Conservation (phyloP, 2,797 vertebrate species). For the Phoebastria nigripes region DNA sequence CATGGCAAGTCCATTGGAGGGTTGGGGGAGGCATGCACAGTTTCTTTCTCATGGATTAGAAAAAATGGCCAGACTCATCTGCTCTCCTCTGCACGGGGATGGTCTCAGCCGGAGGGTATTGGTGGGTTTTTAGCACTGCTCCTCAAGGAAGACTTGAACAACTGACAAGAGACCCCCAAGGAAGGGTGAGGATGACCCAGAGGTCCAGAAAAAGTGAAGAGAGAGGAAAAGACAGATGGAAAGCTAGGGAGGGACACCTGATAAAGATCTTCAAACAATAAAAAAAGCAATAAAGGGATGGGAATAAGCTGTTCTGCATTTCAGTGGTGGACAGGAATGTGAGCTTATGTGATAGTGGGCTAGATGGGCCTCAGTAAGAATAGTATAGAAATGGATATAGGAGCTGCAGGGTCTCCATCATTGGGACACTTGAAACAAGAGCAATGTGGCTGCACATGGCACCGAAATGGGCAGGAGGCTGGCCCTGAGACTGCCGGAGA, state of each 20-base stretch:
- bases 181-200: neutral
- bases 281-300: neutral
- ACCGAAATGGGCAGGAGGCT: neutral
- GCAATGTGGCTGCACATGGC: neutral
- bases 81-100: fast-evolving
- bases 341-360: neutral
- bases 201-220: neutral
- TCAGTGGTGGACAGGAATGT: neutral
- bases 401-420: neutral
- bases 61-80: neutral
- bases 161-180: neutral
- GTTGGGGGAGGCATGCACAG: fast-evolving
- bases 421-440: neutral
- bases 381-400: neutral
- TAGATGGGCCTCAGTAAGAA: neutral
- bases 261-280: neutral
- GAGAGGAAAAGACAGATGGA: neutral
- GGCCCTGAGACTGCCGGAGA: fast-evolving
- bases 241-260: neutral
- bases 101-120: neutral
- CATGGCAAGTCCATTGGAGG: neutral
- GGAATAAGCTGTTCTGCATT: neutral
- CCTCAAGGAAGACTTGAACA: neutral
- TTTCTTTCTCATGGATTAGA: neutral
- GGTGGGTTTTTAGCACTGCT: neutral